Conservation (phyloP, 2,797 vertebrate species). For the Enteromius anoplus region DNA sequence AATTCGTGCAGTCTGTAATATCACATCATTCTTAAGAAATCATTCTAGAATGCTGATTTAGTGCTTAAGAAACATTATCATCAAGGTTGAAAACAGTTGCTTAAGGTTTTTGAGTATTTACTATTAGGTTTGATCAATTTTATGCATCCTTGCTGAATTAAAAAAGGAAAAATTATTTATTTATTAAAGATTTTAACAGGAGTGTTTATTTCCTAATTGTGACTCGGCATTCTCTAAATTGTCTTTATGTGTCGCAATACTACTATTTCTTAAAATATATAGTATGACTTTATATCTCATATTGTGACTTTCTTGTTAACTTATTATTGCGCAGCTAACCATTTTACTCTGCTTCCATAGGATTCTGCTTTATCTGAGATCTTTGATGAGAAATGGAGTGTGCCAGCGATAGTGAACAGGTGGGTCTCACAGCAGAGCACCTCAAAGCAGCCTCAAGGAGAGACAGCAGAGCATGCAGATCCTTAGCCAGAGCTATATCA, state of each 20-base stretch:
- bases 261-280: neutral
- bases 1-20: neutral
- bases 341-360: neutral
- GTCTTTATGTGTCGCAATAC: neutral
- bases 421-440: slow-evolving; percentile 58
- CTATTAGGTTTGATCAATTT: neutral
- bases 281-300: neutral
- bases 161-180: neutral
- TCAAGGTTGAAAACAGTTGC: neutral
- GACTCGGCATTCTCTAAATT: neutral
- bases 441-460: slow-evolving; percentile 48
- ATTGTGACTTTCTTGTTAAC: neutral
- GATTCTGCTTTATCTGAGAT: slow-evolving; percentile 18
- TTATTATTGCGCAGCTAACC: neutral
- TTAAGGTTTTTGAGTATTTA: neutral
- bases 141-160: neutral
- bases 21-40: neutral
- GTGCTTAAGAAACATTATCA: neutral
- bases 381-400: slow-evolving; percentile 51
- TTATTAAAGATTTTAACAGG: no score
- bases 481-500: slow-evolving; percentile 59
- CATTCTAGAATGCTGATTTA: neutral
- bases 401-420: slow-evolving; percentile 60
- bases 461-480: slow-evolving; percentile 44
- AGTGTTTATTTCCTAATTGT: neutral